Percentiles rank a stretch among this genome's conserved stretches.
phyloP scores from a whole-genome alignment of 2,797 vertebrate genomes.

The Fistularia tabacaria region DNA sequence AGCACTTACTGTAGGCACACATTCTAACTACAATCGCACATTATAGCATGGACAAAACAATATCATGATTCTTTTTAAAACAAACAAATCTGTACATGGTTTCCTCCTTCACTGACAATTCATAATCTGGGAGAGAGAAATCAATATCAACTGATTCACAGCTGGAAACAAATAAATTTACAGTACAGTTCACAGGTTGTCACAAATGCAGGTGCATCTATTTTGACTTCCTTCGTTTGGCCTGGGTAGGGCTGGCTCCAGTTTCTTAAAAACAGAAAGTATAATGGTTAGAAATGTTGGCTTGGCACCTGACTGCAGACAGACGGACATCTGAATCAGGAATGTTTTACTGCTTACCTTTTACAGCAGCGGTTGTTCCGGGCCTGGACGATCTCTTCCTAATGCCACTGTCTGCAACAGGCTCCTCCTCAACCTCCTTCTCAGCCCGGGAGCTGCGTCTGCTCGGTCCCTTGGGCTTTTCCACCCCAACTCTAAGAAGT shows the following conservation, averaged over 20 bases:
- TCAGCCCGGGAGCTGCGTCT: slow-evolving; percentile 93
- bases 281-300: neutral
- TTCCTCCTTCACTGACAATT: slow-evolving; percentile 68
- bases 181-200: slow-evolving; percentile 87
- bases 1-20: slow-evolving; percentile 63
- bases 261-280: slow-evolving; percentile 70
- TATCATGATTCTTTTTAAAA: slow-evolving; percentile 82
- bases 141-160: slow-evolving; percentile 84
- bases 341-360: slow-evolving; percentile 50
- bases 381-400: slow-evolving; percentile 91
- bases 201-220: slow-evolving; percentile 73
- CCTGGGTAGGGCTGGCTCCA: slow-evolving; percentile 91
- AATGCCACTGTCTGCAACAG: slow-evolving; percentile 84
- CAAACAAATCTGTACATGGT: slow-evolving; percentile 89
- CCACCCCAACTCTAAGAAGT: slow-evolving; percentile 83
- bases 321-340: neutral
- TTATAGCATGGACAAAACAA: slow-evolving; percentile 70
- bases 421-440: slow-evolving; percentile 85
- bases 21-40: slow-evolving; percentile 74
- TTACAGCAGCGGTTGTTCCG: slow-evolving; percentile 71
- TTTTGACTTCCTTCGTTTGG: slow-evolving; percentile 99
- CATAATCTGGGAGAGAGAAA: slow-evolving; percentile 70
- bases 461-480: slow-evolving; percentile 92
- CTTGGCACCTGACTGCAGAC: too few species aligned
- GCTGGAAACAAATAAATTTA: slow-evolving; percentile 78